These are phyloP conservation scores for Trogon surrucura DNA, from an alignment of 2,113 vertebrate genomes.

Conservation along the genomic window DNA sequence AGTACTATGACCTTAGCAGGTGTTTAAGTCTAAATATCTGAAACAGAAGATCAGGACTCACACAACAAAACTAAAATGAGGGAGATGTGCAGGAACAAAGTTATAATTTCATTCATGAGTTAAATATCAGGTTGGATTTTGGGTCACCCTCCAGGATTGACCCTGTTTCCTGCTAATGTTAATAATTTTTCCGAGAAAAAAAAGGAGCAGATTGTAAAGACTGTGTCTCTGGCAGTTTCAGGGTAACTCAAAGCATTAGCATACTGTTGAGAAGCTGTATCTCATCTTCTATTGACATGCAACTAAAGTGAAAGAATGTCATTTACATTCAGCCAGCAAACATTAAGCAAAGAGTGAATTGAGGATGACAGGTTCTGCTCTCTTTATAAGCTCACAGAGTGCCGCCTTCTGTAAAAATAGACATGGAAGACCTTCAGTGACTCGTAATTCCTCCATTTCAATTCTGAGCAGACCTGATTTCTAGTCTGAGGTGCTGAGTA, in stretches of 20 bases:
- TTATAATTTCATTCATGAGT: not conserved
- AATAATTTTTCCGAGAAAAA: not conserved
- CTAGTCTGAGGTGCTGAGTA: not conserved
- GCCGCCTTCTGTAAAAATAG: not conserved
- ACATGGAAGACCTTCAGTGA: not conserved
- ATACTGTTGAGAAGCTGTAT: not conserved
- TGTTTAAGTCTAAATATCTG: not conserved
- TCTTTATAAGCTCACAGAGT: not conserved
- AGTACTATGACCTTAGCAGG: not conserved
- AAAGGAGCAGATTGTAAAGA: not conserved
- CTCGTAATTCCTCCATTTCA: not conserved
- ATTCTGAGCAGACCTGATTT: conserved; percentile 1
- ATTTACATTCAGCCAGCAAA: conserved; percentile 5
- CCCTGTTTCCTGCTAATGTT: not conserved
- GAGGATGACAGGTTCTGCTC: not conserved
- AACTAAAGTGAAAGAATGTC: not conserved
- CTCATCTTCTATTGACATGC: not conserved
- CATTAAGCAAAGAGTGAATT: not conserved
- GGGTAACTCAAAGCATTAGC: not conserved
- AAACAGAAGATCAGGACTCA: not conserved
- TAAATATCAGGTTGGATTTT: not conserved
- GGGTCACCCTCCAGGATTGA: not conserved
- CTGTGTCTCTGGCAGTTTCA: not conserved
- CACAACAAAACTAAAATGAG: not conserved
- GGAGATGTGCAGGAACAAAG: not conserved